Evolutionary conservation across 2,888 invertebrate genomes (phyloP), one percentile per base, ranked within the genome.

Genomic region (Boloria selene): DNA sequence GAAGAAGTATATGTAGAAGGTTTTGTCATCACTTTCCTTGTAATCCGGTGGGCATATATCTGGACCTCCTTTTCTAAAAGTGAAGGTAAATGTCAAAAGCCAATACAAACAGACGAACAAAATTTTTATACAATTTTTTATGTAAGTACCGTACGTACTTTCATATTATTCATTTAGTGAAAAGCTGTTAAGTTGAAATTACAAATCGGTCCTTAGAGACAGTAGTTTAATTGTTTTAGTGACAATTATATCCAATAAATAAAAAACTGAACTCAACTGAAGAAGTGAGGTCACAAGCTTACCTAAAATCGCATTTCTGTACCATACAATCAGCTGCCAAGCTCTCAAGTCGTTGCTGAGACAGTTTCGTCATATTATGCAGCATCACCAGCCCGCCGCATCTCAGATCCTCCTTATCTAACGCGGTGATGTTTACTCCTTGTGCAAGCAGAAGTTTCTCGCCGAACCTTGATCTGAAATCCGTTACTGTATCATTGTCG

Each of bases 1-100:
- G 62, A 95, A 86, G 81, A 97, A 97, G 81, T 98, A 97, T 68
- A 96, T 93, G 94, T 96, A 97, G 81, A 97, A 97, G 2, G 96
- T 94, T 74, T 93, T 94, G 78, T 95, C 95, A 71, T 95, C 95
- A 65, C 95, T 95, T 78, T 96, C 95, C 81, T 95, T 95, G 78
- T 95, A 96, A 84, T 96, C 96, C 16, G 96, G 96, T 54, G 96
- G 96, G 77, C 96, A 96, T 70, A 95, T 94, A 81, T 95, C 95
- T 18, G 96, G 96, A 13, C 96, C 96, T 75, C 96, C 96, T 77
- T 93, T 89, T 80, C 93, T 93, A 82, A 90, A 91, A 78, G 81
- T 54, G 22, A 50, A 50, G 13, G 4, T 13, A 13, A 10, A 7
- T 49, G 1, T 49, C 16, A 16, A n/a, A 16, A 49, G 2, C 4